Conservation (phyloP, 1,140 invertebrate species). For the Metaphire vulgaris region DNA sequence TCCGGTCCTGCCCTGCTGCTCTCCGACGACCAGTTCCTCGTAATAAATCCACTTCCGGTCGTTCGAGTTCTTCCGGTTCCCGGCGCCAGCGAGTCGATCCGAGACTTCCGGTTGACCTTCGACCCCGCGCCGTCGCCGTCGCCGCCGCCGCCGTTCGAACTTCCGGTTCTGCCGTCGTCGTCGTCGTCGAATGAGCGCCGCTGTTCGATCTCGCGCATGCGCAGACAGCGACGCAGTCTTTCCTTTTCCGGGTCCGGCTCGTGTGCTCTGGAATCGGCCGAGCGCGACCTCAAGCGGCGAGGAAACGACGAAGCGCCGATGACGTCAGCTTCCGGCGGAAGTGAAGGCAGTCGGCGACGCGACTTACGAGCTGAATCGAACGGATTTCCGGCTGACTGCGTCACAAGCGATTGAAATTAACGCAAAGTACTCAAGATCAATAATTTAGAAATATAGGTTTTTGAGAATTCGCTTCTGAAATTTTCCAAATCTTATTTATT, state of each 20-base stretch:
- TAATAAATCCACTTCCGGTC: background rate
- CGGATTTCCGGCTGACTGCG: background rate
- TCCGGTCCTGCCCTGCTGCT: background rate
- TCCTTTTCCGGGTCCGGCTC: background rate
- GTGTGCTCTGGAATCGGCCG: conserved; percentile 22
- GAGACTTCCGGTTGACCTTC: background rate
- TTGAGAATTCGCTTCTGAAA: too few relatives aligned
- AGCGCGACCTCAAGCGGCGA: conserved; percentile 18
- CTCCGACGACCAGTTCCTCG: background rate
- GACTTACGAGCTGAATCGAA: background rate
- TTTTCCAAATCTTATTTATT: too few relatives aligned
- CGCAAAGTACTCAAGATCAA: too few relatives aligned
- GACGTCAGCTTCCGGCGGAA: background rate
- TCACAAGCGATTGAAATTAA: too few relatives aligned
- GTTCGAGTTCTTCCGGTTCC: too few relatives aligned
- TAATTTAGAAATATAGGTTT: too few relatives aligned
- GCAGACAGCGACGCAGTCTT: conserved; percentile 11
- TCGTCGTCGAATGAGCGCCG: too few relatives aligned
- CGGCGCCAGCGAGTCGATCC: background rate
- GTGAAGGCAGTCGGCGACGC: background rate
- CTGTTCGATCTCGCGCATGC: background rate
- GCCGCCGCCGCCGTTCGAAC: background rate
- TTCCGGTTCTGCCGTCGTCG: background rate
- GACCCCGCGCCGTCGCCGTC: too few relatives aligned
- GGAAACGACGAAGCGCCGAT: too few relatives aligned